Evolutionary conservation across 2,888 invertebrate species (phyloP).

Genomic region (Dynastes grantii): DNA sequence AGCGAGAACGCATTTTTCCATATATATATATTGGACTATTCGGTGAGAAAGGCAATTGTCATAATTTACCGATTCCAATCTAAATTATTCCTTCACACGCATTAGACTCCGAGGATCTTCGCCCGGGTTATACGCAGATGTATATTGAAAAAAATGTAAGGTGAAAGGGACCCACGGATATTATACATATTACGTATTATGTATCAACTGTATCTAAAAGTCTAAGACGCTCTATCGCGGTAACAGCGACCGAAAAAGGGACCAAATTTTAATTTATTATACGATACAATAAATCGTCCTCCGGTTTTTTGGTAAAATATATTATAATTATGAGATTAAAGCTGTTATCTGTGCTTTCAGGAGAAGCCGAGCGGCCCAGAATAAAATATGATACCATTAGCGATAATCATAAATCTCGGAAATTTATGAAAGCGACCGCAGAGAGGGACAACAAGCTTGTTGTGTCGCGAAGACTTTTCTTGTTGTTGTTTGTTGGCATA

Average conservation of each 20-base stretch:
- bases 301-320: constrained; percentile 49
- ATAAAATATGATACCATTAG: constrained; percentile 51
- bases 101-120: constrained; percentile 19
- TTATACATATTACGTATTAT: background rate
- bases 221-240: background rate
- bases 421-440: constrained; percentile 56
- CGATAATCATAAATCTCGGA: constrained; percentile 55
- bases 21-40: background rate
- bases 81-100: constrained; percentile 41
- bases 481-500: background rate
- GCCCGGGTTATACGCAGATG: background rate
- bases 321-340: constrained; percentile 55
- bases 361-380: background rate
- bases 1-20: no score
- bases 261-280: constrained; percentile 41
- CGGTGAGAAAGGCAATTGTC: constrained; percentile 20
- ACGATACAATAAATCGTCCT: constrained; percentile 41
- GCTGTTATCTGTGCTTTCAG: constrained; percentile 46
- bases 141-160: background rate
- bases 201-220: background rate
- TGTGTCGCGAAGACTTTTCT: constrained; percentile 14
- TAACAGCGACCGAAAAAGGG: background rate
- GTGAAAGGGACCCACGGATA: background rate
- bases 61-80: constrained; percentile 40
- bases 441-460: constrained; percentile 15